phyloP scores from a whole-genome alignment of 2,888 invertebrate genomes.

The Ditylenchus weischeri region DNA sequence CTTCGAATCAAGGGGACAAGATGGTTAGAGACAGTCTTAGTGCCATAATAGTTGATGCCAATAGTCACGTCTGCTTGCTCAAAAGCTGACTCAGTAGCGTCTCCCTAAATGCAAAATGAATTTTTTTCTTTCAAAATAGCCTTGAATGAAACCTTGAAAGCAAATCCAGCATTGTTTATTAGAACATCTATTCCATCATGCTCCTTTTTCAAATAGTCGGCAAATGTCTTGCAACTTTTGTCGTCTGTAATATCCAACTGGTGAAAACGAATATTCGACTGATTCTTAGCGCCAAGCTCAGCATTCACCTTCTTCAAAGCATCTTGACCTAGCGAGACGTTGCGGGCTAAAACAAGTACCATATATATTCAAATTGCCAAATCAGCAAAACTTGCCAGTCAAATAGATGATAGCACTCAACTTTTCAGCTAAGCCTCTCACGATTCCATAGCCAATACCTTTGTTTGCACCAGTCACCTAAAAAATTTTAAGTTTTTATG shows the following conservation, averaged over 20 bases:
- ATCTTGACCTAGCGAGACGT: conserved; percentile 25
- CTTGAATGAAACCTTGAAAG: conserved; percentile 31
- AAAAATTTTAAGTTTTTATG: too few species aligned
- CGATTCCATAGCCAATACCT: conserved; percentile 35
- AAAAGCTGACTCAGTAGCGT: conserved; percentile 67
- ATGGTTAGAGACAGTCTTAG: conserved; percentile 68
- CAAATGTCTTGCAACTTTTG: conserved; percentile 64
- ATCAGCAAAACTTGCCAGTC: conserved; percentile 29
- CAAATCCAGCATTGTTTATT: conserved; percentile 70
- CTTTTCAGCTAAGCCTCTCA: conserved; percentile 27
- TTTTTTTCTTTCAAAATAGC: too few species aligned
- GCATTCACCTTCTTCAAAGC: conserved; percentile 28
- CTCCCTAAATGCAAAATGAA: conserved; percentile 18
- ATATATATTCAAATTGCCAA: background rate
- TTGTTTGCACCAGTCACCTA: too few species aligned
- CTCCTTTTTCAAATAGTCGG: conserved; percentile 66
- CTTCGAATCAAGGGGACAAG: conserved; percentile 72
- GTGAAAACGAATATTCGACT: conserved; percentile 27
- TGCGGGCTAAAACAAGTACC: conserved; percentile 27
- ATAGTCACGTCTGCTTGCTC: conserved; percentile 73
- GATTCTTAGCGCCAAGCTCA: conserved; percentile 23
- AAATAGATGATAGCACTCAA: conserved; percentile 33
- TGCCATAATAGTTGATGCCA: conserved; percentile 71
- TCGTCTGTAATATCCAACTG: conserved; percentile 50
- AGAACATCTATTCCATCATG: conserved; percentile 73